Evolutionary conservation across 2,113 vertebrate species (phyloP).

Genomic region (Peromyscus maniculatus): DNA sequence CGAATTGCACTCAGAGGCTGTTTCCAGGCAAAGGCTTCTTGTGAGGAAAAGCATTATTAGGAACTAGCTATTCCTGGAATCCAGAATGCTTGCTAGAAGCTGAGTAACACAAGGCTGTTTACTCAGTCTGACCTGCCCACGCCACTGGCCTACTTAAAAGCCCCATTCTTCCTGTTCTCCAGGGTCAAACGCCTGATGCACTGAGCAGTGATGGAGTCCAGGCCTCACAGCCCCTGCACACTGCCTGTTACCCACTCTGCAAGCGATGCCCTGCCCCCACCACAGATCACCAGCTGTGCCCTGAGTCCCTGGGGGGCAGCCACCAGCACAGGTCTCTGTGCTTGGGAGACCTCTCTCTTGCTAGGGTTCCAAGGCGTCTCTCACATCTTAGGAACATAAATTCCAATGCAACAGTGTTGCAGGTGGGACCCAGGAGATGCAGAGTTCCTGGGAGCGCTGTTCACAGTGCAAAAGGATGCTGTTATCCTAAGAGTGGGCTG

Average conservation of each 20-base stretch:
- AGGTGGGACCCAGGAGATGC: not conserved
- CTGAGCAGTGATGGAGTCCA: not conserved
- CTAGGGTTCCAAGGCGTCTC: not conserved
- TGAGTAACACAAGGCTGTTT: slow-evolving; percentile 6
- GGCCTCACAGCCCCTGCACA: not conserved
- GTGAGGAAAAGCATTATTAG: slow-evolving; percentile 15
- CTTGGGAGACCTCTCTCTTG: not conserved
- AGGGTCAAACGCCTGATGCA: not conserved
- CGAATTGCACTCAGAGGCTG: not conserved
- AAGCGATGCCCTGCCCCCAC: not conserved
- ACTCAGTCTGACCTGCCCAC: not conserved
- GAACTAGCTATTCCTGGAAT: slow-evolving; percentile 35
- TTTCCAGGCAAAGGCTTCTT: slow-evolving; percentile 59
- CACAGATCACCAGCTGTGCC: not conserved
- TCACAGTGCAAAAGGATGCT: no score
- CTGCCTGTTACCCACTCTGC: not conserved
- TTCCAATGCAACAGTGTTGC: not conserved
- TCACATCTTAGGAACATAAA: not conserved
- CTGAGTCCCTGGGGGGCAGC: not conserved
- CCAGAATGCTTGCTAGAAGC: slow-evolving; percentile 3
- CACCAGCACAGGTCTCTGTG: not conserved
- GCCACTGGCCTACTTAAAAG: not conserved
- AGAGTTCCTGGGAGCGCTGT: not conserved
- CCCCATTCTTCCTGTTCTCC: not conserved
- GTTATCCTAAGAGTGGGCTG: not conserved